These are phyloP conservation scores for Embiotoca jacksoni DNA, from an alignment of 2,113 vertebrate genomes.

Conservation along the genomic window DNA sequence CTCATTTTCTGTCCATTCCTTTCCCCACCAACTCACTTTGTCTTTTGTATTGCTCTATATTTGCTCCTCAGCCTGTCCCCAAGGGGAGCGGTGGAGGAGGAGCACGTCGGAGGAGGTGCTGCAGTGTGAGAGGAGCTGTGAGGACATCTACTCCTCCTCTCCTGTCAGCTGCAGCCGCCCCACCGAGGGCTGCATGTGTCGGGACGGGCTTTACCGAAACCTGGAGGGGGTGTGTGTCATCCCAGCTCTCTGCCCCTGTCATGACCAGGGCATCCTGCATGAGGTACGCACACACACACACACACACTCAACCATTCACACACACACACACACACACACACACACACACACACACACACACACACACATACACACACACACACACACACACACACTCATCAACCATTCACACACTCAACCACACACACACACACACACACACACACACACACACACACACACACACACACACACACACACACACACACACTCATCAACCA, in stretches of 20 bases:
- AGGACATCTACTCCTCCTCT: conserved; percentile 74
- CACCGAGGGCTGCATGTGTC: conserved; percentile 84
- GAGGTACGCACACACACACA: conserved; percentile 72
- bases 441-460: too few relatives aligned
- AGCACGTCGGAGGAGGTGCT: conserved; percentile 7
- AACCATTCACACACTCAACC: too few relatives aligned
- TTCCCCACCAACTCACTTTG: not conserved
- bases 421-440: too few relatives aligned
- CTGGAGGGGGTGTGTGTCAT: conserved; percentile 83
- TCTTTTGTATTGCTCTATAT: not conserved
- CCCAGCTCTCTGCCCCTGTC: conserved; percentile 86
- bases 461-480: too few relatives aligned
- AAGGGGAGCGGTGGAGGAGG: conserved; percentile 85
- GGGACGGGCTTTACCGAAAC: conserved; percentile 84
- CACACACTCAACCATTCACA: conserved; percentile 7
- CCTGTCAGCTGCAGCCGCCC: conserved; percentile 75
- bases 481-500: too few relatives aligned
- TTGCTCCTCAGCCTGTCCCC: conserved; percentile 83
- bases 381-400: too few relatives aligned
- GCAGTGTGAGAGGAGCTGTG: conserved; percentile 86
- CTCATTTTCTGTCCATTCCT: not conserved
- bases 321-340: conserved; percentile 24
- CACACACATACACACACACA: too few relatives aligned
- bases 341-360: too few relatives aligned
- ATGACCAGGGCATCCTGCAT: conserved; percentile 69